Evolutionary conservation across 2,113 vertebrate genomes (phyloP).

Genomic region (Castor canadensis): DNA sequence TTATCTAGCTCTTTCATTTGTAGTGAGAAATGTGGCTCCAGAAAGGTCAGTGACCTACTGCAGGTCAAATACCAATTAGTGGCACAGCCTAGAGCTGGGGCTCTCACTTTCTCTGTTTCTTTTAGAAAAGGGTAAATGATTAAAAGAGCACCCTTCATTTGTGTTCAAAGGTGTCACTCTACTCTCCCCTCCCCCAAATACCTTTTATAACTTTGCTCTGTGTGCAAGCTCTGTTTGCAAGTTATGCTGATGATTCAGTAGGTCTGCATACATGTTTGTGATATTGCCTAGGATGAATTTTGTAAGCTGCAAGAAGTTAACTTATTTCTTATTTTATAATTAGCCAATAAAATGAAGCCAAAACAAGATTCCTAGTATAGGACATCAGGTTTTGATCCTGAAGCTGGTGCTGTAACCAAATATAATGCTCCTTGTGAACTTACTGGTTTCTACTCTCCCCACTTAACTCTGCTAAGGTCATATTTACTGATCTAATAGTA

Average conservation of each 20-base stretch:
- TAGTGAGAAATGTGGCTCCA: background rate
- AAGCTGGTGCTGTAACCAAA: background rate
- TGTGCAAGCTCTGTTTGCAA: background rate
- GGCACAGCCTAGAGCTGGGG: background rate
- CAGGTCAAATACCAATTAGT: background rate
- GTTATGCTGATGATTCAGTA: background rate
- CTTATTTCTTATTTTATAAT: background rate
- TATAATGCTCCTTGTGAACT: background rate
- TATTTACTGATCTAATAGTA: background rate
- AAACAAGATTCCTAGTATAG: background rate
- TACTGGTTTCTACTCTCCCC: background rate
- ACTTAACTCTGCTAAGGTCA: background rate
- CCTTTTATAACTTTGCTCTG: background rate
- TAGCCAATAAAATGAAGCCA: background rate
- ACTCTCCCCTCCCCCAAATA: fast-evolving
- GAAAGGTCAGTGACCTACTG: background rate
- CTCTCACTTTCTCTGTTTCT: background rate
- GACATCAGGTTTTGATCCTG: background rate
- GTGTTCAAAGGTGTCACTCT: background rate
- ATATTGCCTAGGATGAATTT: background rate
- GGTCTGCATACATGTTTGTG: background rate
- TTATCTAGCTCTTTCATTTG: background rate
- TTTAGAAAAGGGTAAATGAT: background rate
- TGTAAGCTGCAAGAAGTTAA: background rate
- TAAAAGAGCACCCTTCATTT: background rate